Evolutionary conservation across 2,113 vertebrate genomes (phyloP).

Genomic region (Chionodraco myersi): DNA sequence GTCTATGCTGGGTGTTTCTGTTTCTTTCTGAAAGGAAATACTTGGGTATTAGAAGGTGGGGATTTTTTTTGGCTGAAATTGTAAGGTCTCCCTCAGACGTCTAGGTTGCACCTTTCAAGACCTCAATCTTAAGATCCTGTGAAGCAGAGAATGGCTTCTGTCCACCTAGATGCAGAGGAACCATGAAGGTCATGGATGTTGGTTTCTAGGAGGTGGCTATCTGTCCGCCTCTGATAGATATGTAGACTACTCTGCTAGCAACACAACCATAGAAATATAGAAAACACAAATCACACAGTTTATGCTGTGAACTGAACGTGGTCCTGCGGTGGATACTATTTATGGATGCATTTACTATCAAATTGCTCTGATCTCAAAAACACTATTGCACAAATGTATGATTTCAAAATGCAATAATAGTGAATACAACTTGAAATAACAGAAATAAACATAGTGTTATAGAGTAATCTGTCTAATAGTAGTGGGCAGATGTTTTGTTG

Average conservation of each 20-base stretch:
- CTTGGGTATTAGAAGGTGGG: constrained; percentile 12
- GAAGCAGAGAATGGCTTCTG: constrained; percentile 79
- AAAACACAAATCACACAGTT: constrained; percentile 41
- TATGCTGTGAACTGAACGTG: constrained; percentile 22
- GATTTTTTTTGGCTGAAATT: constrained; percentile 50
- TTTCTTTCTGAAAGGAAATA: constrained; percentile 25
- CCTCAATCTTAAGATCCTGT: constrained; percentile 77
- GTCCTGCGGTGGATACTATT: background rate
- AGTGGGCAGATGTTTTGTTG: background rate
- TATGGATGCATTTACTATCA: constrained; percentile 1
- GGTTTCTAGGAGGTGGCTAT: constrained; percentile 53
- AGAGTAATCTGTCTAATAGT: background rate
- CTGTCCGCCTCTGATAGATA: constrained; percentile 62
- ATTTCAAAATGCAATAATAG: background rate
- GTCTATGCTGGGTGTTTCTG: background rate
- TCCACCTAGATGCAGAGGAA: constrained; percentile 60
- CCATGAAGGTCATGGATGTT: constrained; percentile 63
- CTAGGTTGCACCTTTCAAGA: constrained; percentile 67
- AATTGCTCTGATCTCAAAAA: background rate
- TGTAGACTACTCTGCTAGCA: constrained; percentile 35
- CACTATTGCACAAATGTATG: background rate
- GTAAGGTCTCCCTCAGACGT: constrained; percentile 30
- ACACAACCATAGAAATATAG: constrained; percentile 7
- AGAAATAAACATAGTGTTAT: background rate
- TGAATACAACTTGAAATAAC: background rate